These are phyloP conservation scores for Chymomyza costata DNA, from an alignment of 1,140 invertebrate species.

Conservation along the genomic window DNA sequence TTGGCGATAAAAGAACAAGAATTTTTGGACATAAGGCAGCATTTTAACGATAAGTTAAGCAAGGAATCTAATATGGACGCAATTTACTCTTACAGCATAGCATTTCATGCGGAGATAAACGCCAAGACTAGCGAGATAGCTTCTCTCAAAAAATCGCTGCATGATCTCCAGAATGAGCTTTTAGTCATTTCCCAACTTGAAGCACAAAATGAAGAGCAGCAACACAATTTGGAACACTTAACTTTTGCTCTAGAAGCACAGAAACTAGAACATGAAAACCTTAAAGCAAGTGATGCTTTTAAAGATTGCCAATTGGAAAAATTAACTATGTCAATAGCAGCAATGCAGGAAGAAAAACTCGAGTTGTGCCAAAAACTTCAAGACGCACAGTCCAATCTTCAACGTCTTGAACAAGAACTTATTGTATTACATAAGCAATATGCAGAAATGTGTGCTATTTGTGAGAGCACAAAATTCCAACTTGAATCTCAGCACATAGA, in stretches of 20 bases:
- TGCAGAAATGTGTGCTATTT: conserved; percentile 32
- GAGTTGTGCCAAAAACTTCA: conserved; percentile 14
- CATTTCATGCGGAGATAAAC: conserved; percentile 58
- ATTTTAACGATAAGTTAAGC: conserved; percentile 52
- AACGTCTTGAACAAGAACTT: conserved; percentile 37
- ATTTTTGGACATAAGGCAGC: conserved; percentile 53
- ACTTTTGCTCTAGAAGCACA: conserved; percentile 48
- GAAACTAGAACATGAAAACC: conserved; percentile 37
- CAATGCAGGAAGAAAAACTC: conserved; percentile 26
- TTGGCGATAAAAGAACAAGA: conserved; percentile 52
- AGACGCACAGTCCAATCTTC: conserved; percentile 19
- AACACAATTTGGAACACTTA: conserved; percentile 55
- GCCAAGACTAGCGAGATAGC: conserved; percentile 57
- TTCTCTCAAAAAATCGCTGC: conserved; percentile 40
- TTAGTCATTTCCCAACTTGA: conserved; percentile 47
- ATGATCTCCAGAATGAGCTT: conserved; percentile 48
- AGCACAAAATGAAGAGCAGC: conserved; percentile 51
- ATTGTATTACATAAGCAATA: conserved; percentile 31
- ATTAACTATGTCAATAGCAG: conserved; percentile 6
- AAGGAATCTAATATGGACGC: conserved; percentile 47
- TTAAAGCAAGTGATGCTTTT: conserved; percentile 27
- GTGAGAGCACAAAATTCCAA: conserved; percentile 32
- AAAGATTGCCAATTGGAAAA: conserved; percentile 46
- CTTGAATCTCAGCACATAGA: conserved; percentile 29
- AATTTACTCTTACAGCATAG: conserved; percentile 54